phyloP scores from a whole-genome alignment of 2,888 invertebrate genomes.

The Macrosiphum euphorbiae region DNA sequence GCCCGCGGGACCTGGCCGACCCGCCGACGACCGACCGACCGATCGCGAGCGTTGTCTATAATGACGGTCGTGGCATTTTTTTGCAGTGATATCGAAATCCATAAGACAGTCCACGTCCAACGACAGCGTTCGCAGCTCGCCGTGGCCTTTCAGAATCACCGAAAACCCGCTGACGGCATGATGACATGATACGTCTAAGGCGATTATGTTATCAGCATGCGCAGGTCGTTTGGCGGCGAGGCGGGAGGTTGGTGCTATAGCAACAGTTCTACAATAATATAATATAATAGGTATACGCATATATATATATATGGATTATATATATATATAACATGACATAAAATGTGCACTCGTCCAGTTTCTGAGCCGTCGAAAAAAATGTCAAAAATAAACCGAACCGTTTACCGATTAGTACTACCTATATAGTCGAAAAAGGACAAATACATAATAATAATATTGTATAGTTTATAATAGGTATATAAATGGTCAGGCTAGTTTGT shows the following conservation, averaged over 20 bases:
- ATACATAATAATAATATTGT: not conserved
- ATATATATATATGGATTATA: not conserved
- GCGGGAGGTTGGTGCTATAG: conserved; percentile 44
- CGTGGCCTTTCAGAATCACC: conserved; percentile 81
- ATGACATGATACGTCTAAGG: not conserved
- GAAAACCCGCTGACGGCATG: conserved; percentile 75
- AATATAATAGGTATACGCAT: conserved; percentile 34
- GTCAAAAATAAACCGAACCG: not conserved
- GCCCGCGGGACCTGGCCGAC: not conserved
- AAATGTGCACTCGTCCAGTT: not conserved
- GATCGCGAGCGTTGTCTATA: not conserved
- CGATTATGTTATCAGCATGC: not conserved
- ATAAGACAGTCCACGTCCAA: conserved; percentile 67
- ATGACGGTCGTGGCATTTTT: conserved; percentile 24
- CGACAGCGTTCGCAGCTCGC: conserved; percentile 71
- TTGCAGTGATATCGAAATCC: conserved; percentile 66
- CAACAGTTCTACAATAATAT: conserved; percentile 59
- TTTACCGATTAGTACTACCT: not conserved
- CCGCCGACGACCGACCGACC: not conserved
- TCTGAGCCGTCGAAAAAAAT: not conserved
- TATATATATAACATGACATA: not conserved
- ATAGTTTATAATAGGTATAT: not conserved
- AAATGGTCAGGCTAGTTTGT: not conserved
- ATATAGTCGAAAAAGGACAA: not conserved
- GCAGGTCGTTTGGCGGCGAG: not conserved